A percentile compares a stretch with the other conserved stretches of the same genome.
These are phyloP conservation scores for Mesorhabditis sp. DNA, from an alignment of 2,888 invertebrate species.

Conservation along the genomic window DNA sequence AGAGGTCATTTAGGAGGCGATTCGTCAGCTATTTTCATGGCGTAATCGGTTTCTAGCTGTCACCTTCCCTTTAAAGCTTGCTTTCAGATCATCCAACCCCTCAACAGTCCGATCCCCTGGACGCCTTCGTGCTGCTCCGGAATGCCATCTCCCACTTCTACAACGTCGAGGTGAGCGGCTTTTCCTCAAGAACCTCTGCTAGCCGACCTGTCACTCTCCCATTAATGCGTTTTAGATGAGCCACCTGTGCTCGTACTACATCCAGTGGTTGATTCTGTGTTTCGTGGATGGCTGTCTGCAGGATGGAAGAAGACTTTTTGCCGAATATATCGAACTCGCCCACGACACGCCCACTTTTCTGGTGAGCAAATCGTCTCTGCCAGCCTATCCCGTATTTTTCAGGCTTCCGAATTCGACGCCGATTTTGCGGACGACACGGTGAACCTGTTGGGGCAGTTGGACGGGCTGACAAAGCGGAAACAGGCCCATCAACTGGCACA, in stretches of 20 bases:
- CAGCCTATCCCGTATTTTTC: not conserved
- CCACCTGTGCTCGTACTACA: conserved; percentile 1
- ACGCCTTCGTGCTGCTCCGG: not conserved
- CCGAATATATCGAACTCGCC: too few species aligned
- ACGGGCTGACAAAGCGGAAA: not conserved
- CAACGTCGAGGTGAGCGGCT: not conserved
- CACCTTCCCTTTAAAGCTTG: too few species aligned
- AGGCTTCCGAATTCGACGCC: not conserved
- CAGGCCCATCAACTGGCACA: not conserved
- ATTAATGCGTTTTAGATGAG: not conserved
- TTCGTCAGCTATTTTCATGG: too few species aligned
- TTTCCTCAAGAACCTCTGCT: not conserved
- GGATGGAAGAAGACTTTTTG: not conserved
- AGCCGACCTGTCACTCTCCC: not conserved
- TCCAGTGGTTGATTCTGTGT: not conserved
- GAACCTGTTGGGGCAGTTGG: not conserved
- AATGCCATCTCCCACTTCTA: not conserved
- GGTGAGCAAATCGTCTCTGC: too few species aligned
- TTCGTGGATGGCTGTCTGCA: conserved; percentile 1
- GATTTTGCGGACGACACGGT: not conserved
- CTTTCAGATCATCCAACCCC: too few species aligned
- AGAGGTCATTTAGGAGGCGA: too few species aligned
- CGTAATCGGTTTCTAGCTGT: too few species aligned
- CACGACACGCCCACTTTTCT: too few species aligned
- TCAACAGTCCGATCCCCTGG: not conserved